These are phyloP conservation scores for Drosophila kanapiae DNA, from an alignment of 1,140 invertebrate genomes.

Conservation along the genomic window DNA sequence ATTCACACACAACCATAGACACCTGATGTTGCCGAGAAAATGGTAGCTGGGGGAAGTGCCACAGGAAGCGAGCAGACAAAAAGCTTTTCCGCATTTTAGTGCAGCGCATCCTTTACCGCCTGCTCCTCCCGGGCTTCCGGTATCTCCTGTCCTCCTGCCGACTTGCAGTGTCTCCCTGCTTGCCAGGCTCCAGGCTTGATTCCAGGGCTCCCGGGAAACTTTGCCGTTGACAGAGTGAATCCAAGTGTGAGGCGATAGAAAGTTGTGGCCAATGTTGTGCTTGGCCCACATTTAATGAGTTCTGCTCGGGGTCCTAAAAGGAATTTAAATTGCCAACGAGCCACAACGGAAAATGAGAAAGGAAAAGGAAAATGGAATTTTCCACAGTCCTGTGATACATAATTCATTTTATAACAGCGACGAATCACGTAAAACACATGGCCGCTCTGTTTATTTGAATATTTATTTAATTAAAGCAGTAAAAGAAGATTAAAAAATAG, in stretches of 20 bases:
- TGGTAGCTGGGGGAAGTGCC: slow-evolving; percentile 4
- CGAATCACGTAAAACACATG: slow-evolving; percentile 1
- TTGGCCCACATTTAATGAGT: slow-evolving; percentile 68
- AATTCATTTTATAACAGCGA: slow-evolving; percentile 17
- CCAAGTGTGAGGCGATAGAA: slow-evolving; percentile 44
- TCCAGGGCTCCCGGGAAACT: neutral
- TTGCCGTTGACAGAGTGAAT: slow-evolving; percentile 41
- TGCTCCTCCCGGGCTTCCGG: neutral
- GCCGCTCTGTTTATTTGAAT: slow-evolving; percentile 1
- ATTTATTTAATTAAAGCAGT: neutral
- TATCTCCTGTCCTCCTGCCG: neutral
- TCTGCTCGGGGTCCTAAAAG: slow-evolving; percentile 22
- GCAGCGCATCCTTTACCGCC: slow-evolving; percentile 12
- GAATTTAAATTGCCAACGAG: slow-evolving; percentile 33
- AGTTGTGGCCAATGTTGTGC: slow-evolving; percentile 42
- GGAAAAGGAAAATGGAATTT: slow-evolving; percentile 8
- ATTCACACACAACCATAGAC: slow-evolving; percentile 35
- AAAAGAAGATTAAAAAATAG: neutral
- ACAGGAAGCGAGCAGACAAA: slow-evolving; percentile 57
- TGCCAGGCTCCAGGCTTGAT: slow-evolving; percentile 3
- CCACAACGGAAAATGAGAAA: slow-evolving; percentile 3
- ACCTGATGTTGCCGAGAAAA: slow-evolving; percentile 8
- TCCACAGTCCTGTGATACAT: neutral
- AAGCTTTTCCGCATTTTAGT: slow-evolving; percentile 72
- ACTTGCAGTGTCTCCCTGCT: neutral